Percentiles rank a stretch among this genome's conserved stretches.
These are phyloP conservation scores for Schizotus pectinicornis DNA, from an alignment of 2,888 invertebrate species.

Conservation along the genomic window DNA sequence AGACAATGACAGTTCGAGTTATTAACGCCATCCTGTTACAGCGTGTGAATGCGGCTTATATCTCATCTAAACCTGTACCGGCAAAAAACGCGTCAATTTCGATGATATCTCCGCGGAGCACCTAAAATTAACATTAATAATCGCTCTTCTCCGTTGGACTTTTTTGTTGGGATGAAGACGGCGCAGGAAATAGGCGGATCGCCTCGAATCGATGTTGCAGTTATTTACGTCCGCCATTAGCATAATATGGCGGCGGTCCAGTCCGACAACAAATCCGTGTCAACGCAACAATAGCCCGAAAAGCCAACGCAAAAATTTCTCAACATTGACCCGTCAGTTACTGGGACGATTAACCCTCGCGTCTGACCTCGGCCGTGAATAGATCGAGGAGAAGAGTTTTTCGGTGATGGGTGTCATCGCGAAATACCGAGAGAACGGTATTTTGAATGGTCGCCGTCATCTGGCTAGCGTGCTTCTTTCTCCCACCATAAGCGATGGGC, in stretches of 20 bases:
- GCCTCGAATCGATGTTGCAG: background rate
- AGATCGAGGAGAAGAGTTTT: too few relatives aligned
- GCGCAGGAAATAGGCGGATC: slow-evolving; percentile 20
- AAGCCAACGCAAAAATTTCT: too few relatives aligned
- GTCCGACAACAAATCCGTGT: background rate
- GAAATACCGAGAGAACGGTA: too few relatives aligned
- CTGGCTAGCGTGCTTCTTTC: slow-evolving; percentile 1
- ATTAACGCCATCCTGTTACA: slow-evolving; percentile 22
- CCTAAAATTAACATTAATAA: slow-evolving; percentile 20
- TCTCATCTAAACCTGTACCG: slow-evolving; percentile 1
- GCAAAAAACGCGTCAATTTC: slow-evolving; percentile 8
- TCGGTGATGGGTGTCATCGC: too few relatives aligned
- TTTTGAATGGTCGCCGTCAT: too few relatives aligned
- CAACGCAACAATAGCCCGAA: background rate
- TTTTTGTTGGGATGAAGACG: too few relatives aligned
- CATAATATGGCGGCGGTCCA: background rate
- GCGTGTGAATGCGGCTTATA: slow-evolving; percentile 21
- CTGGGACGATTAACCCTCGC: too few relatives aligned
- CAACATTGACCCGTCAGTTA: too few relatives aligned
- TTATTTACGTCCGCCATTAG: background rate
- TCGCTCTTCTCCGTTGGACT: background rate
- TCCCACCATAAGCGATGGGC: slow-evolving; percentile 2
- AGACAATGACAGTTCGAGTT: slow-evolving; percentile 2
- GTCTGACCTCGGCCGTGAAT: too few relatives aligned
- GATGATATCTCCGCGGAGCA: slow-evolving; percentile 17